Base-by-base conservation (phyloP, 1,140 invertebrate genomes). In the Phocides pigmalion region DNA sequence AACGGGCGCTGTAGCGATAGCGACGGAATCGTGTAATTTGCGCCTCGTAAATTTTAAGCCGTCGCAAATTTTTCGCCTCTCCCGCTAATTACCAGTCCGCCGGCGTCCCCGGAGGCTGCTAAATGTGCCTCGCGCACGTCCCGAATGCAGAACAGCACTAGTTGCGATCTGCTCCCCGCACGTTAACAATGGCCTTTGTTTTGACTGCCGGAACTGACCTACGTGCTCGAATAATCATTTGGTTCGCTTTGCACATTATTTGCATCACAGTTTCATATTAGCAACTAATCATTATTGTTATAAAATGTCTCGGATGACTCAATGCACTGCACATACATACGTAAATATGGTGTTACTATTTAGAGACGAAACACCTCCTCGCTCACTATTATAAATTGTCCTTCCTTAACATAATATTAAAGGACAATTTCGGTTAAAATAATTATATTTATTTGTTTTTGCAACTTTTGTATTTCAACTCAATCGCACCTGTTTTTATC, bases 1-100 rank as follows among this genome's bases (percentile, higher is more conserved):
- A 91, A 84, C 84, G 75, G 78, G 66, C 76, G 70, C 77, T 87
- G 84, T 81, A 84, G 79, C 83, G 82, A 89, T 91, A 89, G 83
- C 88, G 79, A 70, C 77, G 67, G 79, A 83, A 82, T 90, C 78
- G 81, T 84, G 84, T 88, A 89, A 90, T 90, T 90, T 90, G 82
- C 87, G 81, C 88, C 80, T 90, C 87, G 85, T 88, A 89, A 90
- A 89, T 90, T 89, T 76, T 79, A 81, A 88, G 76, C 79, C 76
- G 81, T 90, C 86, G 86, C 86, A 87, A 89, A 90, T 89, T 89
- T 90, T 90, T 90, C 85, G 84, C 87, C 76, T 87, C 85, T 82
- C 79, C 74, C 75, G 84, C 86, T 91, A 89, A 89, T 91, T 91
- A 89, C 84, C 80, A 91, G 81, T 84, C 85, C 76, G 77, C 77